These are phyloP conservation scores for Caligus rogercresseyi DNA, from an alignment of 1,140 invertebrate species.

Conservation along the genomic window DNA sequence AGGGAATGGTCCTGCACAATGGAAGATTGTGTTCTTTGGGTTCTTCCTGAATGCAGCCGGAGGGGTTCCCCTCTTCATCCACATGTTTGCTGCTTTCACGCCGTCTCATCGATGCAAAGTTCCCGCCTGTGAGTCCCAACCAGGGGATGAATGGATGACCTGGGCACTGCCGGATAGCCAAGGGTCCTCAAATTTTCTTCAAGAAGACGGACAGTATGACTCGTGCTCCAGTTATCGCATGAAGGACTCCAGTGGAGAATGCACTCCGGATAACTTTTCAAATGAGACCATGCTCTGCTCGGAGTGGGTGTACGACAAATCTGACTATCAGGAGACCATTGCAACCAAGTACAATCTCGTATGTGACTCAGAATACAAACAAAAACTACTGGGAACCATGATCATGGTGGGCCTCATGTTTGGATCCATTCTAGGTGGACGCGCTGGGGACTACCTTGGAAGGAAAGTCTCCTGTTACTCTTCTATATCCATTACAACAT, in stretches of 20 bases:
- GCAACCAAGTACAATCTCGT: neutral
- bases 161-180: neutral
- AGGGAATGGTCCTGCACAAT: neutral
- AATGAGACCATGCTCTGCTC: neutral
- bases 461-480: neutral
- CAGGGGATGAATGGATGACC: neutral
- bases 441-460: neutral
- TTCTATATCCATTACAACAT: neutral
- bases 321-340: neutral
- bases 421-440: constrained; percentile 3
- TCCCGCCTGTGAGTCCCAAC: neutral
- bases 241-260: neutral
- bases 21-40: neutral
- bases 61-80: constrained; percentile 6
- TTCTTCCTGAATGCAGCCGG: neutral
- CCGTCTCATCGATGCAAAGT: constrained; percentile 7
- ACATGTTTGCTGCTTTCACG: constrained; percentile 4
- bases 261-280: neutral
- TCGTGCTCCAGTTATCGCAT: neutral
- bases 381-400: neutral
- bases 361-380: neutral
- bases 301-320: constrained; percentile 1
- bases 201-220: neutral
- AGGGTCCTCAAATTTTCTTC: neutral
- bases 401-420: constrained; percentile 12